Evolutionary conservation across 2,797 vertebrate species (phyloP).

Genomic region (Cryptoprocta ferox): DNA sequence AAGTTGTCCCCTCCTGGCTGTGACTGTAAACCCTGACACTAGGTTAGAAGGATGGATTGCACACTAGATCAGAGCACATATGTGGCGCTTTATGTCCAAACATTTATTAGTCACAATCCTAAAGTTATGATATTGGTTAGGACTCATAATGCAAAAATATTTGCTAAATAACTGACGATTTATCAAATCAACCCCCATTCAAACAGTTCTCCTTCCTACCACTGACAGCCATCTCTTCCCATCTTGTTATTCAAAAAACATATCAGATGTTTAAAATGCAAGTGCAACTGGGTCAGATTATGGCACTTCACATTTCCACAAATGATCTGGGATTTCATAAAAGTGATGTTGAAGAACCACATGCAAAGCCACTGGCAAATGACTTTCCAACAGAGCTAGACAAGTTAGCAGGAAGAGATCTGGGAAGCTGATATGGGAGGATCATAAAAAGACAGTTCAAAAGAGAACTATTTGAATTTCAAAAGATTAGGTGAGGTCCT

Average conservation of each 20-base stretch:
- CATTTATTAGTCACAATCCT: not conserved
- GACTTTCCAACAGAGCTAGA: not conserved
- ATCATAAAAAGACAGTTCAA: slow-evolving; percentile 14
- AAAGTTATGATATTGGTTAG: not conserved
- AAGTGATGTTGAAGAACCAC: not conserved
- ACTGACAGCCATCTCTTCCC: not conserved
- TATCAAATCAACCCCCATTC: not conserved
- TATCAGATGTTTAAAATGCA: not conserved
- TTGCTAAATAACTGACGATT: not conserved
- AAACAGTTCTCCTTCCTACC: not conserved
- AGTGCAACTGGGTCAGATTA: not conserved
- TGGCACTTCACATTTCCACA: not conserved
- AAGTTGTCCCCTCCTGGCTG: not conserved
- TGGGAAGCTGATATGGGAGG: not conserved
- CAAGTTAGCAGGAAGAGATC: not conserved
- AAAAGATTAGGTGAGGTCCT: not conserved
- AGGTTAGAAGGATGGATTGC: not conserved
- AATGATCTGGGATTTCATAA: not conserved
- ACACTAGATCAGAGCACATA: not conserved
- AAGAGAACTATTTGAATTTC: slow-evolving; percentile 23
- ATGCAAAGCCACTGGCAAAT: not conserved
- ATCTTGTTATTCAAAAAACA: not conserved
- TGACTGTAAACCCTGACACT: not conserved
- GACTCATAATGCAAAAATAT: not conserved
- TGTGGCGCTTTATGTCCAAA: not conserved